phyloP scores from a whole-genome alignment of 92 coral and sea anemone species.

The Scolanthus callimorphus region DNA sequence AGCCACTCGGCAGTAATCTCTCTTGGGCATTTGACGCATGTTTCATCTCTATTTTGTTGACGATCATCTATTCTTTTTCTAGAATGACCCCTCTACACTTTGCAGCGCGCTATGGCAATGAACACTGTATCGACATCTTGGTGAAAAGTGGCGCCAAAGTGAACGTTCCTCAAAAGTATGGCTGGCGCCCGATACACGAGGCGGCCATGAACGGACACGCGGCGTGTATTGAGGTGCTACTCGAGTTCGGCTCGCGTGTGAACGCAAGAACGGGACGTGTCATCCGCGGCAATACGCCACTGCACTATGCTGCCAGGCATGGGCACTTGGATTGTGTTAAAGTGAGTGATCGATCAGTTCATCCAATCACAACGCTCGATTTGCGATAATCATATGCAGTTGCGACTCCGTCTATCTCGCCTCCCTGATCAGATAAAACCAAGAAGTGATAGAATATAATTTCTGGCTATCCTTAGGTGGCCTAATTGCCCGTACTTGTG shows the following conservation, averaged over 20 bases:
- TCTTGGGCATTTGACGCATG: too few species aligned
- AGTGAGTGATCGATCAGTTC: background rate
- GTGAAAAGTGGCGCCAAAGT: conserved; percentile 57
- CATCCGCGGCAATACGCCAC: conserved; percentile 52
- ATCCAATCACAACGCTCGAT: background rate
- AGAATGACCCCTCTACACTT: conserved; percentile 68
- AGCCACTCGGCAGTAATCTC: too few species aligned
- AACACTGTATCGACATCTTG: conserved; percentile 28
- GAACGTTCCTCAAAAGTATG: conserved; percentile 50
- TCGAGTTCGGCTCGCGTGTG: conserved; percentile 52
- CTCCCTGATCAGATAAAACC: too few species aligned
- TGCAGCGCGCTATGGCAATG: conserved; percentile 76
- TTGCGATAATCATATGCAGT: too few species aligned
- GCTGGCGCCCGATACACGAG: conserved; percentile 88
- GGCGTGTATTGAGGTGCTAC: conserved; percentile 45
- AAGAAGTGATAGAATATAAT: background rate
- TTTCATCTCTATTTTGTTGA: too few species aligned
- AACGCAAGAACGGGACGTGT: conserved; percentile 55
- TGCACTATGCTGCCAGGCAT: conserved; percentile 71
- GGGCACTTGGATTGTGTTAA: conserved; percentile 61
- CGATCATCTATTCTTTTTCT: too few species aligned
- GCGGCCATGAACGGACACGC: conserved; percentile 64
- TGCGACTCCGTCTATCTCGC: too few species aligned
- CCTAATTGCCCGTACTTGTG: too few species aligned
- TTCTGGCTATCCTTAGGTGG: too few species aligned